Evolutionary conservation across 2,113 vertebrate species (phyloP), one percentile per base, ranked within the genome.

Genomic region (Mastomys natalensis): DNA sequence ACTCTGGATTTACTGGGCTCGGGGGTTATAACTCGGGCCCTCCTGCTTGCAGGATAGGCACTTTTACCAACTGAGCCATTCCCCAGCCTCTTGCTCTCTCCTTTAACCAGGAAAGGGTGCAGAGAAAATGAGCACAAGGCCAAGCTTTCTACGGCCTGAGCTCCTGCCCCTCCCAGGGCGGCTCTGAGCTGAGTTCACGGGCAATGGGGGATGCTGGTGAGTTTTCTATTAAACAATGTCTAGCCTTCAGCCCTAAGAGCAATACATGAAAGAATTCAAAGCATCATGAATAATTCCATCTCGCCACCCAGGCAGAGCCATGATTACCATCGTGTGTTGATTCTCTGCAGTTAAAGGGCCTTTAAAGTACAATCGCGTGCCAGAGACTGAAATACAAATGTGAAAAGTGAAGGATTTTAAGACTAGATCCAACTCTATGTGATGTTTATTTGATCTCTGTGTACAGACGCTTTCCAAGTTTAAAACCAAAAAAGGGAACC

Each of bases 361-460:
- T 96, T 97, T 55, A 73, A 86, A 92, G 40, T 64, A 81, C 76
- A 95, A 90, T 84, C 43, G 84, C 95, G 84, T 48, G 51, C 87
- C 92, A 85, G 64, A 34, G 53, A 40, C 74, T 89, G 76, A 15
- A 37, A 92, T 93, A 82, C 74, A 92, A 92, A 93, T 73, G 26
- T 92, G 74, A 90, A 91, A 94, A 90, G 80, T 5, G 5, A 90
- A 90, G 93, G 91, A 55, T 94, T 89, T 94, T 90, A 43, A 92
- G 92, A 81, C 95, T 5, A 82, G 84, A 91, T 93, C 90, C 29
- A 19, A 74, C 80, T 85, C 58, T 80, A 70, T 73, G 90, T 24
- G 72, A 73, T 93, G 80, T 88, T 94, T 85, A 93, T 96, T 97
- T 97, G 90, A 97, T 93, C 90, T 94, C 85, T 66, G 45, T n/a